phyloP scores from a whole-genome alignment of 2,888 invertebrate species.

The Drosophila yooni region DNA sequence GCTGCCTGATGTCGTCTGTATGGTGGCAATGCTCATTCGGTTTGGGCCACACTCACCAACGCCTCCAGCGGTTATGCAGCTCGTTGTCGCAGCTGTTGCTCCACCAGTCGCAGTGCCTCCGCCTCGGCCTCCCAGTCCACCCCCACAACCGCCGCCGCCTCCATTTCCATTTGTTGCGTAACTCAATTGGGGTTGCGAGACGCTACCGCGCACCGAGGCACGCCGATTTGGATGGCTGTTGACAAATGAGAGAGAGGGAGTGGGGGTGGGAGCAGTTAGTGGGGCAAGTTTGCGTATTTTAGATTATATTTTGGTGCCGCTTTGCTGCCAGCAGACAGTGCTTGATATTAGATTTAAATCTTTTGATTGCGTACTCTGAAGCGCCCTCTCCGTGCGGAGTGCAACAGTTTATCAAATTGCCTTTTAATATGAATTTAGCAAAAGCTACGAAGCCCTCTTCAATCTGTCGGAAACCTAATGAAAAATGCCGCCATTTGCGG shows the following conservation, averaged over 20 bases:
- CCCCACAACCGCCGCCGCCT: conserved; percentile 4
- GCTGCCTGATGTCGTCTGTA: conserved; percentile 16
- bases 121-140: neutral
- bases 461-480: conserved; percentile 34
- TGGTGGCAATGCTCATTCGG: conserved; percentile 24
- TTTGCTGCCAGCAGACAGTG: conserved; percentile 26
- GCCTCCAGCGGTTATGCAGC: conserved; percentile 82
- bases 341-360: conserved; percentile 65
- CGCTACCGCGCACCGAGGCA: conserved; percentile 79
- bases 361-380: conserved; percentile 46
- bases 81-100: conserved; percentile 42
- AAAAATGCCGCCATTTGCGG: conserved; percentile 28
- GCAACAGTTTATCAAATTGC: conserved; percentile 71
- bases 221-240: conserved; percentile 81
- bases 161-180: conserved; percentile 87
- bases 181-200: conserved; percentile 83
- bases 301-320: conserved; percentile 47
- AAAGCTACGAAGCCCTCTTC: conserved; percentile 3
- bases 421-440: conserved; percentile 59
- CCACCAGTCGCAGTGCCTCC: conserved; percentile 8
- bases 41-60: conserved; percentile 84
- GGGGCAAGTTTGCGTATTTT: conserved; percentile 34
- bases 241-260: conserved; percentile 7
- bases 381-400: conserved; percentile 16
- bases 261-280: neutral